Percentiles rank a stretch among this genome's conserved stretches.
Evolutionary conservation across 2,113 vertebrate species (phyloP).

Genomic region (Microtus pennsylvanicus): DNA sequence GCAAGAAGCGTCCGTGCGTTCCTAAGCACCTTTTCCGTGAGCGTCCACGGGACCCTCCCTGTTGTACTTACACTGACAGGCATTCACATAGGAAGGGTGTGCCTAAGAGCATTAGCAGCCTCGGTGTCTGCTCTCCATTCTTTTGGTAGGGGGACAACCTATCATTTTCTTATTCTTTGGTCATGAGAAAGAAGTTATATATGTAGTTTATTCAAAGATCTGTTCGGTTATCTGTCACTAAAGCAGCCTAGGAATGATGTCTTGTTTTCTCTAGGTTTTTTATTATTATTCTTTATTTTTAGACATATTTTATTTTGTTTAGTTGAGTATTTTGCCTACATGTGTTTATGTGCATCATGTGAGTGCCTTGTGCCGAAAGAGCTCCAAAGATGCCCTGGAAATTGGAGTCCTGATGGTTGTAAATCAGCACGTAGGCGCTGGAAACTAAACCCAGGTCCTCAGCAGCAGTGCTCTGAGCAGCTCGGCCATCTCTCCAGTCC

Average conservation of each 20-base stretch:
- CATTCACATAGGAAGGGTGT: background rate
- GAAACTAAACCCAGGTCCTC: background rate
- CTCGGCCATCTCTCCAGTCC: background rate
- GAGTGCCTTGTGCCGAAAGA: background rate
- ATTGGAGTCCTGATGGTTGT: background rate
- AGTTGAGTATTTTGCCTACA: background rate
- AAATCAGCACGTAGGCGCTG: background rate
- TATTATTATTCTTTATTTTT: background rate
- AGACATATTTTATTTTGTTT: background rate
- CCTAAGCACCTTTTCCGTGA: background rate
- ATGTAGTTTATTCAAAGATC: background rate
- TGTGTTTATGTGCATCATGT: background rate
- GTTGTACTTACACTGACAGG: background rate
- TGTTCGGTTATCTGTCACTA: background rate
- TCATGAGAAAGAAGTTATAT: background rate
- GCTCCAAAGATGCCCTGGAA: background rate
- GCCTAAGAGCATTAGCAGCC: background rate
- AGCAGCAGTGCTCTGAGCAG: background rate
- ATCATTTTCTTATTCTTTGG: background rate
- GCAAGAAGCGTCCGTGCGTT: background rate
- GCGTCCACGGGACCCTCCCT: background rate
- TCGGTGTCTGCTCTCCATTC: background rate
- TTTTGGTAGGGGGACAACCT: background rate
- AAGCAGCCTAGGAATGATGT: background rate
- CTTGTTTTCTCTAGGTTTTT: background rate